Conservation (phyloP, 2,113 vertebrate species). For the Oreochromis spilurus region DNA sequence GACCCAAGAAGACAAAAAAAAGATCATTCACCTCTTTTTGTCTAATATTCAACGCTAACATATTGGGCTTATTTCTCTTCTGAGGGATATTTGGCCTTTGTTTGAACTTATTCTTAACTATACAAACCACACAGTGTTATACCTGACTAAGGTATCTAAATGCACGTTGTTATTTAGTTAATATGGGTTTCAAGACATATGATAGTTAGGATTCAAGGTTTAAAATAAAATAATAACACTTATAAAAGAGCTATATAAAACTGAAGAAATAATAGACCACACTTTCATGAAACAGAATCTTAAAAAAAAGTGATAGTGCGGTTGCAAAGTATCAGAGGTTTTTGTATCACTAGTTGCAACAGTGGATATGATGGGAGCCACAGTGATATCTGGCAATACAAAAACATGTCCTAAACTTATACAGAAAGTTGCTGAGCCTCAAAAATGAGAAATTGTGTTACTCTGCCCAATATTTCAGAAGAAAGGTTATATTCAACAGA, state of each 20-base stretch:
- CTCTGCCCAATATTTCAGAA: not conserved
- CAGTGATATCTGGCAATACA: not conserved
- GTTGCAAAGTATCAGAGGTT: not conserved
- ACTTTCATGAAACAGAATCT: not conserved
- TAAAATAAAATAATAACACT: not conserved
- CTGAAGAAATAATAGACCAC: not conserved
- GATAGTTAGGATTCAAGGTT: not conserved
- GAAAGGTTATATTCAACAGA: not conserved
- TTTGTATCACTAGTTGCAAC: not conserved
- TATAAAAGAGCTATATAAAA: not conserved
- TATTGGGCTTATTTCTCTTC: not conserved
- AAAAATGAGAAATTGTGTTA: not conserved
- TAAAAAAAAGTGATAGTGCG: not conserved
- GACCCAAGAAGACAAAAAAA: not conserved
- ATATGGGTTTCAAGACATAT: not conserved
- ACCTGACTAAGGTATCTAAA: not conserved
- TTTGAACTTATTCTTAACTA: not conserved
- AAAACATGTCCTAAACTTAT: not conserved
- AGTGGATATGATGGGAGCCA: not conserved
- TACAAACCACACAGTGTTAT: not conserved
- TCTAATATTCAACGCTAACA: not conserved
- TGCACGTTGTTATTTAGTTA: rapidly evolving
- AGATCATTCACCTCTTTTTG: not conserved
- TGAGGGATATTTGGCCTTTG: not conserved
- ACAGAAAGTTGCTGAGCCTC: rapidly evolving